These are phyloP conservation scores for Buathra laborator DNA, from an alignment of 2,888 invertebrate species.

Conservation along the genomic window DNA sequence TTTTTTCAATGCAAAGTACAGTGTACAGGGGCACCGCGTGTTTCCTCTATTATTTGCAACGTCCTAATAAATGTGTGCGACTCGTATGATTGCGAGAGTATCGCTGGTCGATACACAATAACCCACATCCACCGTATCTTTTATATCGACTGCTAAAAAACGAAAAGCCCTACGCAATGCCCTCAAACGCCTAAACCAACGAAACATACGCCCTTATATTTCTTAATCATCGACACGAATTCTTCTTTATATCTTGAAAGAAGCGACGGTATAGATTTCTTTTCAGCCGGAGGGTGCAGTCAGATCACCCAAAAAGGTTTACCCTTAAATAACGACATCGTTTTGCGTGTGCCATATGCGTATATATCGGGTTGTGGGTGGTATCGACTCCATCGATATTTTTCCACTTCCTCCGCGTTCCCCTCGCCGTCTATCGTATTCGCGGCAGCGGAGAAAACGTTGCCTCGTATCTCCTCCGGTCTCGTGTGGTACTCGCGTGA, in stretches of 20 bases:
- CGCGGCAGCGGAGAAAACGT: conserved; percentile 18
- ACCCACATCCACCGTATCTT: conserved; percentile 21
- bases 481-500: conserved; percentile 21
- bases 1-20: not conserved
- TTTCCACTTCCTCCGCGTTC: not conserved
- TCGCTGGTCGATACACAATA: conserved; percentile 6
- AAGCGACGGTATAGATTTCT: not conserved
- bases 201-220: not conserved
- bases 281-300: conserved; percentile 10
- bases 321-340: conserved; percentile 56
- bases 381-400: conserved; percentile 47
- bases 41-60: not conserved
- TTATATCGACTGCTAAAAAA: not conserved
- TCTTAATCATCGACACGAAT: not conserved
- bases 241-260: conserved; percentile 42
- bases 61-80: not conserved
- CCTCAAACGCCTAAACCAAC: not conserved
- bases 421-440: conserved; percentile 10
- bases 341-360: conserved; percentile 45
- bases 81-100: not conserved
- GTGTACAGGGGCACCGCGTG: not conserved
- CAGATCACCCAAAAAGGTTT: conserved; percentile 39
- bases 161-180: not conserved
- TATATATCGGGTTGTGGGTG: conserved; percentile 33
- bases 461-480: not conserved